Conservation (phyloP, 1,140 invertebrate genomes). For the Habropoda laboriosa region DNA sequence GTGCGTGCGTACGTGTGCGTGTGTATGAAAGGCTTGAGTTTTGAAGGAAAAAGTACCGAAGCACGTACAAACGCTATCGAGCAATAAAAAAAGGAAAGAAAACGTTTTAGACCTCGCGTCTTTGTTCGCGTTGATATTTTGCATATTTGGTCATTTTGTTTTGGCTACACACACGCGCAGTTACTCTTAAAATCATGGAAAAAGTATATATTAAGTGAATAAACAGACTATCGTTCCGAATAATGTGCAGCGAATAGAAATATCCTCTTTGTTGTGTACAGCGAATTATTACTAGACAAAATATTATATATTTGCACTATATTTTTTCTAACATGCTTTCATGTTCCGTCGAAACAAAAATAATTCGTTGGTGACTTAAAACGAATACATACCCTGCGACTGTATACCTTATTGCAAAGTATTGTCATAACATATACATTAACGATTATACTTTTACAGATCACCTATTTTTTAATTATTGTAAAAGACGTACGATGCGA, state of each 20-base stretch:
- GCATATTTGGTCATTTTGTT: not conserved
- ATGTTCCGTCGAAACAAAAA: slow-evolving; percentile 63
- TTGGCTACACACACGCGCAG: not conserved
- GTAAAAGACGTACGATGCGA: slow-evolving; percentile 56
- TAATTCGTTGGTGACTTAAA: slow-evolving; percentile 18
- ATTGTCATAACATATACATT: slow-evolving; percentile 58
- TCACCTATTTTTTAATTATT: slow-evolving; percentile 81
- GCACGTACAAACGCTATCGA: not conserved
- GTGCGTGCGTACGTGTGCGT: no score
- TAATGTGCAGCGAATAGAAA: slow-evolving; percentile 16
- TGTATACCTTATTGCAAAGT: slow-evolving; percentile 8
- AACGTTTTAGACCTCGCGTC: not conserved
- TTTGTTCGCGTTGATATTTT: not conserved
- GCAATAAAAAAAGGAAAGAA: not conserved
- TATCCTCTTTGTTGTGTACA: slow-evolving; percentile 76
- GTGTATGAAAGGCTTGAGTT: no score
- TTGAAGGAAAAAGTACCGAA: no score
- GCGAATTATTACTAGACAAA: slow-evolving; percentile 50
- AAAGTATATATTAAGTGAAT: no score
- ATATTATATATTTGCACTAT: slow-evolving; percentile 74
- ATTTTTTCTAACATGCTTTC: slow-evolving; percentile 79
- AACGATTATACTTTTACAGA: slow-evolving; percentile 78
- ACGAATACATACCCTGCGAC: slow-evolving; percentile 5
- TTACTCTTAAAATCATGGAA: not conserved
- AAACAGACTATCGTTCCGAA: not conserved